Evolutionary conservation across 2,797 vertebrate species (phyloP), one percentile per base, ranked within the genome.

Genomic region (Sparidentex hasta): DNA sequence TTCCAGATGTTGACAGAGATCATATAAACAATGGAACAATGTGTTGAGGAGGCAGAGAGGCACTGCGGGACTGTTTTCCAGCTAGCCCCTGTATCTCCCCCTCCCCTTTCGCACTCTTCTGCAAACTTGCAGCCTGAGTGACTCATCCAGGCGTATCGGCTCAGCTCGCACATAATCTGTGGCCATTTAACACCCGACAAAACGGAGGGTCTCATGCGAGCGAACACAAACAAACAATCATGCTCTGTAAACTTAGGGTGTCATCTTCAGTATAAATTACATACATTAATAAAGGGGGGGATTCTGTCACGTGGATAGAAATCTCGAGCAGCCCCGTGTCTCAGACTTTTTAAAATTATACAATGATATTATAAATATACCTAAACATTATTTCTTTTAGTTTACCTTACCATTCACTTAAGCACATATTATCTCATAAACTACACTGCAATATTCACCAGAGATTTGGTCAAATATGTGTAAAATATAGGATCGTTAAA

Each of bases 91-190:
- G 70, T 82, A 71, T 79, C 76, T 61, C 82, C 83, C 82, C 87
- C 88, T 80, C 89, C 94, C 92, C 88, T 89, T 88, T 86, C 67
- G 47, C 81, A 87, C 93, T 93, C 91, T 94, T 93, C 94, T 94
- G 94, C 94, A 95, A 96, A 96, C 94, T 94, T 94, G 88, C 93
- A 95, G 94, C 88, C 93, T 70, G 93, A 94, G 95, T 96, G 95
- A 96, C 93, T 96, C 95, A 96, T 96, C 92, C 91, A 92, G 89
- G 91, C 93, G 88, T 91, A 93, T 93, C 84, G 71, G 86, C 92
- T 92, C 87, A 83, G 89, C 92, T 80, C 84, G 21, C 90, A 90
- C 82, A 91, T 88, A 89, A 93, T 91, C 90, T 88, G 78, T 72
- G 75, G 82, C 82, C 85, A 83, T 50, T 76, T 74, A 74, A 85